Percentiles rank a stretch among this genome's conserved stretches.
These are phyloP conservation scores for Phrynosoma platyrhinos DNA, from an alignment of 2,113 vertebrate species.

Conservation along the genomic window DNA sequence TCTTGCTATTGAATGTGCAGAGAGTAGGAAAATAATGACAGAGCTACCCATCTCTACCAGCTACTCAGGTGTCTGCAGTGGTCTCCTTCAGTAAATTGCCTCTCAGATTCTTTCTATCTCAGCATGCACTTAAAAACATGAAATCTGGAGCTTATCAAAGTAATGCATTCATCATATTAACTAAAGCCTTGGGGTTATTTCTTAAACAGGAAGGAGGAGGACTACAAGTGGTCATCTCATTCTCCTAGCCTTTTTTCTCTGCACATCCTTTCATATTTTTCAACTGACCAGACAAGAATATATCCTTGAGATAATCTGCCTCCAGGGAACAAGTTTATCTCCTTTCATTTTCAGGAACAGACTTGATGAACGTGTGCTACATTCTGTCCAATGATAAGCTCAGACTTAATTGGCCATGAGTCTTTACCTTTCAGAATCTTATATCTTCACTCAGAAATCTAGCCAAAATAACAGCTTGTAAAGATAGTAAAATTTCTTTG, in stretches of 20 bases:
- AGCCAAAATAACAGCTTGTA: not conserved
- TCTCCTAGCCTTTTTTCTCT: not conserved
- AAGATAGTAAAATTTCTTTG: not conserved
- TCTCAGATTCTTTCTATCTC: too few species aligned
- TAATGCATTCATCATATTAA: not conserved
- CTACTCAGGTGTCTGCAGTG: too few species aligned
- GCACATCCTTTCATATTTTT: not conserved
- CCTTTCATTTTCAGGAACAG: not conserved
- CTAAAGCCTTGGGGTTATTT: not conserved
- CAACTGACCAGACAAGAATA: not conserved
- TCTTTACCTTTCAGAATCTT: not conserved
- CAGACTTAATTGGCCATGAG: not conserved
- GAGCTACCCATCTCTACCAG: too few species aligned
- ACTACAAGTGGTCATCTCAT: not conserved
- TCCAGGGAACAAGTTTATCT: not conserved
- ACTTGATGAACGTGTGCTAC: not conserved
- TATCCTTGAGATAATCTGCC: not conserved
- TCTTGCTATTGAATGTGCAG: too few species aligned
- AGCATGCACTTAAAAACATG: not conserved
- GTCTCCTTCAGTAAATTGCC: too few species aligned
- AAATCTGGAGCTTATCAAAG: not conserved
- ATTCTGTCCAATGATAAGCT: conserved; percentile 5
- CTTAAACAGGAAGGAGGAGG: not conserved
- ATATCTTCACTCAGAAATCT: conserved; percentile 4
- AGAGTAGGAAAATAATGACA: too few species aligned